Evolutionary conservation across 2,797 vertebrate species (phyloP).

Genomic region (Phataginus tricuspis): DNA sequence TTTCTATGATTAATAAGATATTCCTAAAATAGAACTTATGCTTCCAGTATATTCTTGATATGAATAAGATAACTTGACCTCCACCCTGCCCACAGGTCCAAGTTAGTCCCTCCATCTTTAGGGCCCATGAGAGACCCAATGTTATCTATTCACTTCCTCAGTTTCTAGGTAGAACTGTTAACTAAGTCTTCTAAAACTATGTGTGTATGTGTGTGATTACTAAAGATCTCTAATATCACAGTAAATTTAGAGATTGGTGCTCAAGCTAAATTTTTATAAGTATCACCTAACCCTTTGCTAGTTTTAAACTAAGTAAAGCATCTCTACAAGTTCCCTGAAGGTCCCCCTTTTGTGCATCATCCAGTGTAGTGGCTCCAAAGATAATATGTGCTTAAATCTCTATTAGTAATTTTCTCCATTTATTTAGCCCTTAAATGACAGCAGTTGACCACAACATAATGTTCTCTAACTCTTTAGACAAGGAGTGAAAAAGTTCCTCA

Average conservation of each 20-base stretch:
- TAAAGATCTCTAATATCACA: conserved; percentile 16
- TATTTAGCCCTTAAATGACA: not conserved
- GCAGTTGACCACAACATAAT: not conserved
- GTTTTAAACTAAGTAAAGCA: not conserved
- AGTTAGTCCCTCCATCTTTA: not conserved
- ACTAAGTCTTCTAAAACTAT: conserved; percentile 51
- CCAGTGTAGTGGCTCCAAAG: not conserved
- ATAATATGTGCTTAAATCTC: not conserved
- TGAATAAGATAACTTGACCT: conserved; percentile 1
- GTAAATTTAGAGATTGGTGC: conserved; percentile 29
- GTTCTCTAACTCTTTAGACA: conserved; percentile 1
- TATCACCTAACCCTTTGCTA: not conserved
- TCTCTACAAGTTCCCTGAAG: not conserved
- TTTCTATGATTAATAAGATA: conserved; percentile 4
- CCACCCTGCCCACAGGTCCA: not conserved
- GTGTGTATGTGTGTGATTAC: not conserved
- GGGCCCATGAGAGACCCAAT: not conserved
- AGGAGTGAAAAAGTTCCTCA: not conserved
- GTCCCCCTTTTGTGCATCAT: not conserved
- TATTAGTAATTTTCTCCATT: not conserved
- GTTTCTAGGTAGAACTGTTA: conserved; percentile 9
- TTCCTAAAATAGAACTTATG: conserved; percentile 49
- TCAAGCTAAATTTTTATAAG: conserved; percentile 39
- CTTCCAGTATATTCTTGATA: not conserved
- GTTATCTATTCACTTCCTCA: not conserved